Conservation (phyloP, 2,888 invertebrate genomes). For the Lasioglossum pauxillum region DNA sequence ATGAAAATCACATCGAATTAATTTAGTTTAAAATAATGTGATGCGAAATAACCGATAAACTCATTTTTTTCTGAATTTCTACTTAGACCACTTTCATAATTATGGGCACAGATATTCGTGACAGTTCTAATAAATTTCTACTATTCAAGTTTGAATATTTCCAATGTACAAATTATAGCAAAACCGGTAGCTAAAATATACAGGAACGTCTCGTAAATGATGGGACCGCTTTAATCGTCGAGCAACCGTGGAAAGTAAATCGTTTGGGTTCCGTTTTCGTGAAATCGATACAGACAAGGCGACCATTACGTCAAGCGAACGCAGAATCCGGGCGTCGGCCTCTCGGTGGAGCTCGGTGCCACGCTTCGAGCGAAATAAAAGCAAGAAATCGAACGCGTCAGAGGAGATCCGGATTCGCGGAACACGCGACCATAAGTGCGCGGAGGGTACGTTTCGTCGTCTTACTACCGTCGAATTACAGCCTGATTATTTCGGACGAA, state of each 20-base stretch:
- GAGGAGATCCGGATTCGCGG: slow-evolving; percentile 65
- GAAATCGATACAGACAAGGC: slow-evolving; percentile 16
- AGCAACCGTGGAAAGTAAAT: neutral
- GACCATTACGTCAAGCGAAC: slow-evolving; percentile 22
- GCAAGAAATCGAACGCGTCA: slow-evolving; percentile 55
- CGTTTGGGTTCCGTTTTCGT: neutral
- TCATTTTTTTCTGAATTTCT: too few relatives aligned
- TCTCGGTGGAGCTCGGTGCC: slow-evolving; percentile 45
- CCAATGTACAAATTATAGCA: neutral
- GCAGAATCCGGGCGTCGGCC: slow-evolving; percentile 53
- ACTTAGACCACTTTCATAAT: too few relatives aligned
- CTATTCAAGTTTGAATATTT: neutral
- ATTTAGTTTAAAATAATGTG: too few relatives aligned
- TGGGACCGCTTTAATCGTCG: neutral
- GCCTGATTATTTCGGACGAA: slow-evolving; percentile 54
- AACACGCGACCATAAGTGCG: slow-evolving; percentile 51
- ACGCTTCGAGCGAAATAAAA: slow-evolving; percentile 63
- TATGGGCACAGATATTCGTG: neutral
- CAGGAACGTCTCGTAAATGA: neutral
- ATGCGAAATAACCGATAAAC: too few relatives aligned
- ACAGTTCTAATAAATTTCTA: neutral
- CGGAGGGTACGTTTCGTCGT: slow-evolving; percentile 53
- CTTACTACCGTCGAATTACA: slow-evolving; percentile 26
- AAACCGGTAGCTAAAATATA: neutral
- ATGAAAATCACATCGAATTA: too few relatives aligned